Evolutionary conservation across 2,113 vertebrate species (phyloP).

Genomic region (Pygoscelis antarcticus): DNA sequence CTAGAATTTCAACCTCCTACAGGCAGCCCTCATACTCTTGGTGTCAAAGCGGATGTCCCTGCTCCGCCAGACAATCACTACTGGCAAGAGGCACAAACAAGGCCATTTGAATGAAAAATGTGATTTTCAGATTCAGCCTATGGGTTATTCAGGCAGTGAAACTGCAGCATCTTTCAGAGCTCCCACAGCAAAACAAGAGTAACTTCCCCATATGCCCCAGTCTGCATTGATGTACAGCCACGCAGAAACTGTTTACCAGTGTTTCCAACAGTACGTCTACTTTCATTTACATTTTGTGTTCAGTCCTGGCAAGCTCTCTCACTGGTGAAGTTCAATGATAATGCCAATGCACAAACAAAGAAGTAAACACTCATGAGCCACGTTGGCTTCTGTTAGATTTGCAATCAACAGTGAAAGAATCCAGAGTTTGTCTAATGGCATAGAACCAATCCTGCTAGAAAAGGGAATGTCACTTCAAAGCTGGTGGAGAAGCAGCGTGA

Average conservation of each 20-base stretch:
- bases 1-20: neutral
- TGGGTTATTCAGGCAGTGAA: neutral
- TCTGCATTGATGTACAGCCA: neutral
- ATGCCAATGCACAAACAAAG: constrained; percentile 37
- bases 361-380: neutral
- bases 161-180: neutral
- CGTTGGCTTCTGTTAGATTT: neutral
- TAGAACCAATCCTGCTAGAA: neutral
- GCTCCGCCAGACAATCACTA: neutral
- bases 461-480: neutral
- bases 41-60: neutral
- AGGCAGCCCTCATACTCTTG: neutral
- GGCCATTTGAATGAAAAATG: neutral
- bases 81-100: neutral
- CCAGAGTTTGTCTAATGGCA: neutral
- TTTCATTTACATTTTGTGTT: constrained; percentile 42
- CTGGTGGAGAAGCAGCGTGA: neutral
- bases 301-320: neutral
- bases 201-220: neutral
- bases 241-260: constrained; percentile 22
- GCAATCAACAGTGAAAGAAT: constrained; percentile 14
- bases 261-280: constrained; percentile 46
- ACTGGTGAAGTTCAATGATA: constrained; percentile 2
- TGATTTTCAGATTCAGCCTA: neutral
- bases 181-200: neutral